These are phyloP conservation scores for Acinonyx jubatus DNA, from an alignment of 2,113 vertebrate species.

Conservation along the genomic window DNA sequence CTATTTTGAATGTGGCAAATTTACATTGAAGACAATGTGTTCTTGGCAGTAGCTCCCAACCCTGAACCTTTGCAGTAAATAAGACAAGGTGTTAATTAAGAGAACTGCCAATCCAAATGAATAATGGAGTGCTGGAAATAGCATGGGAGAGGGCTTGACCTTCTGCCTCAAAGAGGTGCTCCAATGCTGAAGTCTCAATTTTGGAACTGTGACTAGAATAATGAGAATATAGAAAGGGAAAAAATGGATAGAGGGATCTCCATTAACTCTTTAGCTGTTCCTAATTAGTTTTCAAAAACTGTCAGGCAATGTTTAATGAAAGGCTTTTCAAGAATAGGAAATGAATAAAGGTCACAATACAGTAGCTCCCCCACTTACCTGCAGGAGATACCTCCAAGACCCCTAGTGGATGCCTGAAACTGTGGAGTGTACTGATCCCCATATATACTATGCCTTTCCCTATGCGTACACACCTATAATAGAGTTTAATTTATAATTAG, in stretches of 20 bases:
- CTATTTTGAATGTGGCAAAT: constrained; percentile 27
- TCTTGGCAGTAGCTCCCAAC: not conserved
- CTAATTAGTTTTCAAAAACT: constrained; percentile 52
- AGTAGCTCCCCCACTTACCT: not conserved
- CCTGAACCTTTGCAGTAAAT: constrained; percentile 51
- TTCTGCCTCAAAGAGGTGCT: not conserved
- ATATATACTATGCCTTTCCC: not conserved
- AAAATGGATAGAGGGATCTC: not conserved
- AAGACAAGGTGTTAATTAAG: constrained; percentile 71
- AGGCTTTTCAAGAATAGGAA: constrained; percentile 26
- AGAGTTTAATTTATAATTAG: not conserved
- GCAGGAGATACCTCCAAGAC: not conserved
- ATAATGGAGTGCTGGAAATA: constrained; percentile 27
- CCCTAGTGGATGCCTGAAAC: not conserved
- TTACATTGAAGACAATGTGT: not conserved
- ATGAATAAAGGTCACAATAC: not conserved
- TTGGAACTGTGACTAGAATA: constrained; percentile 1
- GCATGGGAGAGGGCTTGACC: not conserved
- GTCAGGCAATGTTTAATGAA: constrained; percentile 25
- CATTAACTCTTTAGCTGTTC: constrained; percentile 18
- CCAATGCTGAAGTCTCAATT: constrained; percentile 9
- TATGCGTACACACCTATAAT: not conserved
- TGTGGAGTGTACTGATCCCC: not conserved
- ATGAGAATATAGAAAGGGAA: not conserved
- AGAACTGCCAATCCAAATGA: constrained; percentile 49